Conservation (phyloP, 2,888 invertebrate species). For the Helobdella robusta region DNA sequence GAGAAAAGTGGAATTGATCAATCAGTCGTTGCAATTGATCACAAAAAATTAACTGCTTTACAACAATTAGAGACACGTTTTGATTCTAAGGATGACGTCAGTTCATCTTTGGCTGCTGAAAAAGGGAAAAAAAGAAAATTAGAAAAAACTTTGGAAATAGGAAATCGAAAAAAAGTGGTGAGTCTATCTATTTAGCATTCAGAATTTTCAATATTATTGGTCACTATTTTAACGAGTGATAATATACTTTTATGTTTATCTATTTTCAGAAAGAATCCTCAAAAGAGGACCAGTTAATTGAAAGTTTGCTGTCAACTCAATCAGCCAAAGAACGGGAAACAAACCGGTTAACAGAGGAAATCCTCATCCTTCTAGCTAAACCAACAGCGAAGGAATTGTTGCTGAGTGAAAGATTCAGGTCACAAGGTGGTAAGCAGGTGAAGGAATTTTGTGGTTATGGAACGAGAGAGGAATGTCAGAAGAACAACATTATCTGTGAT, state of each 20-base stretch:
- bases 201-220: too few relatives aligned
- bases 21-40: slow-evolving; percentile 29
- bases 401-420: slow-evolving; percentile 86
- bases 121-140: slow-evolving; percentile 4
- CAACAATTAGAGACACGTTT: slow-evolving; percentile 23
- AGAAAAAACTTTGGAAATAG: slow-evolving; percentile 2
- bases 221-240: too few relatives aligned
- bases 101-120: neutral
- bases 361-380: slow-evolving; percentile 72
- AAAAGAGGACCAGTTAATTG: slow-evolving; percentile 15
- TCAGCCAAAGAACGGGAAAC: slow-evolving; percentile 89
- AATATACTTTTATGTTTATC: too few relatives aligned
- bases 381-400: slow-evolving; percentile 88
- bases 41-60: slow-evolving; percentile 27
- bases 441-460: slow-evolving; percentile 91
- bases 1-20: neutral
- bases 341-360: slow-evolving; percentile 89
- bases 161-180: neutral
- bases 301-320: slow-evolving; percentile 79
- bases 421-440: slow-evolving; percentile 68
- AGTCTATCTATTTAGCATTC: too few relatives aligned
- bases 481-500: slow-evolving; percentile 60
- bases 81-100: neutral
- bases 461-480: slow-evolving; percentile 73
- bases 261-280: slow-evolving; percentile 2